Conservation (phyloP, 2,113 vertebrate genomes). For the Lonchura striata region DNA sequence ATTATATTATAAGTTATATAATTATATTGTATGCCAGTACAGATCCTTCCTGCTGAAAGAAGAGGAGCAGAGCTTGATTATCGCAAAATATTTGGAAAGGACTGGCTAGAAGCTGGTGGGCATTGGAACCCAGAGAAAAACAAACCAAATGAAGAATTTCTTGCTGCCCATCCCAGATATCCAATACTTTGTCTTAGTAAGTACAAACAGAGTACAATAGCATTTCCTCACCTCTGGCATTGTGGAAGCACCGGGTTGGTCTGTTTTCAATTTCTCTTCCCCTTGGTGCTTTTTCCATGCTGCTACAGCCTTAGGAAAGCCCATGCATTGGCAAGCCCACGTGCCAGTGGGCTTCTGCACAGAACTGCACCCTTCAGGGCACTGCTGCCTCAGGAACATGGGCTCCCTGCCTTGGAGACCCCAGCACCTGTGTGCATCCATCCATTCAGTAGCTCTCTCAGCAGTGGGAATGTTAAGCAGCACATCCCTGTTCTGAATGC, state of each 20-base stretch:
- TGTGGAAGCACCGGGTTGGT: background rate
- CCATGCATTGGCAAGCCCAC: background rate
- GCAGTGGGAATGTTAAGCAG: background rate
- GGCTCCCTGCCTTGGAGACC: background rate
- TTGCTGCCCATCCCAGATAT: constrained; percentile 84
- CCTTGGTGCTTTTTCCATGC: background rate
- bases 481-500: background rate
- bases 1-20: background rate
- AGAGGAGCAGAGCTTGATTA: constrained; percentile 93
- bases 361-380: accelerated
- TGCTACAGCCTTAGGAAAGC: background rate
- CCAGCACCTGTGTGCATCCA: background rate
- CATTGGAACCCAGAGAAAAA: constrained; percentile 71
- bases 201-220: constrained; percentile 13
- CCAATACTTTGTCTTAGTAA: constrained; percentile 82
- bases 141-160: constrained; percentile 76
- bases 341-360: background rate
- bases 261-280: background rate
- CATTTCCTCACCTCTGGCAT: background rate
- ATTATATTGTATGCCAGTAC: background rate
- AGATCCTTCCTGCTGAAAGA: constrained; percentile 83
- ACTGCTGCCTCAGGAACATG: background rate
- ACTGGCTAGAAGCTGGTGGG: constrained; percentile 86
- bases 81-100: constrained; percentile 86
- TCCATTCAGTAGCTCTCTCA: background rate